phyloP scores from a whole-genome alignment of 2,113 vertebrate species.

The Poeciliopsis prolifica region DNA sequence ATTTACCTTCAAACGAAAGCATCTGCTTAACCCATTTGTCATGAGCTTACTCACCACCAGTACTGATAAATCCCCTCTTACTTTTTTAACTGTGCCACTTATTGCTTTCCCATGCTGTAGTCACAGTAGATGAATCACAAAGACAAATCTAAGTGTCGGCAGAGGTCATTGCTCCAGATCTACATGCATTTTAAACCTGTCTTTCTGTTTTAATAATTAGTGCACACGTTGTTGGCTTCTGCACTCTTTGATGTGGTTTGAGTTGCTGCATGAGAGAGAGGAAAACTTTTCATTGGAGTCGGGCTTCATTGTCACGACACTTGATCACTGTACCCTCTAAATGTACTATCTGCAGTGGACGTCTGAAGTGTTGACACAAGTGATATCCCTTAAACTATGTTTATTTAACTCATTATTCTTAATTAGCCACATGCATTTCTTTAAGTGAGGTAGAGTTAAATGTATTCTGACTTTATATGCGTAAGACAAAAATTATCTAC shows the following conservation, averaged over 20 bases:
- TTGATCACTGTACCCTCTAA: too few relatives aligned
- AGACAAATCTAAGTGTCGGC: conserved; percentile 61
- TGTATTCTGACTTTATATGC: too few relatives aligned
- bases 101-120: conserved; percentile 57
- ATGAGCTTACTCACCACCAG: conserved; percentile 38
- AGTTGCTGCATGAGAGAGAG: conserved; percentile 26
- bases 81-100: conserved; percentile 69
- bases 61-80: conserved; percentile 64
- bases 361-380: too few relatives aligned
- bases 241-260: conserved; percentile 32
- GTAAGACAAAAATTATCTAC: too few relatives aligned
- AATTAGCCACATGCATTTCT: too few relatives aligned
- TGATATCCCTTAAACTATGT: too few relatives aligned
- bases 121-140: conserved; percentile 62
- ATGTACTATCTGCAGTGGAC: too few relatives aligned
- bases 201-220: conserved; percentile 63
- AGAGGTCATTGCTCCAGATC: conserved; percentile 66
- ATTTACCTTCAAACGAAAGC: conserved; percentile 62
- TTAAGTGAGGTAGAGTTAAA: too few relatives aligned
- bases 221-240: conserved; percentile 6
- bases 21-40: conserved; percentile 74
- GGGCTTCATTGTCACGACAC: not conserved
- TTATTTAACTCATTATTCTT: too few relatives aligned
- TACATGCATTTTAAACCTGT: conserved; percentile 53
- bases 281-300: conserved; percentile 25